Evolutionary conservation across 1,140 invertebrate species (phyloP).

Genomic region (Eupristina koningsbergeri): DNA sequence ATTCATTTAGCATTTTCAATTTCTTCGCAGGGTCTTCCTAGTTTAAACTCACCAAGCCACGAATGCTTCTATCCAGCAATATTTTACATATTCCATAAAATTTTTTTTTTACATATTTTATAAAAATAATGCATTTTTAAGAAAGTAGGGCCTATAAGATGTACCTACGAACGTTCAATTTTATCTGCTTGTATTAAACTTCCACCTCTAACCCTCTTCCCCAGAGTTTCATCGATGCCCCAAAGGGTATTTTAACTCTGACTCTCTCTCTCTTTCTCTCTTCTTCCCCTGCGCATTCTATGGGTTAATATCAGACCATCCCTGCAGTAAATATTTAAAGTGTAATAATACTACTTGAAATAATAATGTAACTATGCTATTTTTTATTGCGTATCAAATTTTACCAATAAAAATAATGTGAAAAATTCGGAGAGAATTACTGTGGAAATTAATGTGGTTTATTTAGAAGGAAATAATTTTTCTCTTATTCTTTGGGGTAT

Average conservation of each 20-base stretch:
- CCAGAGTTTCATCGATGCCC: neutral
- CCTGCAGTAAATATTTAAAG: too few relatives aligned
- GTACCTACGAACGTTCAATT: neutral
- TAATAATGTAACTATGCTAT: too few relatives aligned
- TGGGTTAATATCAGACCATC: too few relatives aligned
- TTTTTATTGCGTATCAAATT: too few relatives aligned
- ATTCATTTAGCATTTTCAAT: neutral
- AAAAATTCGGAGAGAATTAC: too few relatives aligned
- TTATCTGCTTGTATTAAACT: constrained; percentile 7
- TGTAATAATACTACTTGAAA: too few relatives aligned
- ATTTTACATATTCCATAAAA: constrained; percentile 5
- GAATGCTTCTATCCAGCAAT: neutral
- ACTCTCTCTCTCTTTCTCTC: neutral
- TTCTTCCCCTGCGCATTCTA: neutral
- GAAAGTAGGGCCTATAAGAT: neutral
- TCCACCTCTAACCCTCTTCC: neutral
- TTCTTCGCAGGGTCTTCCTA: neutral
- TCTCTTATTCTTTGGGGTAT: too few relatives aligned
- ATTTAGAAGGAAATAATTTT: too few relatives aligned
- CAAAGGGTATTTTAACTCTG: neutral
- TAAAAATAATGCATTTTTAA: constrained; percentile 13
- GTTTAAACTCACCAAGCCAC: neutral
- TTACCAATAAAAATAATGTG: too few relatives aligned
- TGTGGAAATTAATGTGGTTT: too few relatives aligned
- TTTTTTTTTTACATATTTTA: neutral